Evolutionary conservation across 2,888 invertebrate genomes (phyloP), one percentile per base, ranked within the genome.

Genomic region (Eupeodes luniger): DNA sequence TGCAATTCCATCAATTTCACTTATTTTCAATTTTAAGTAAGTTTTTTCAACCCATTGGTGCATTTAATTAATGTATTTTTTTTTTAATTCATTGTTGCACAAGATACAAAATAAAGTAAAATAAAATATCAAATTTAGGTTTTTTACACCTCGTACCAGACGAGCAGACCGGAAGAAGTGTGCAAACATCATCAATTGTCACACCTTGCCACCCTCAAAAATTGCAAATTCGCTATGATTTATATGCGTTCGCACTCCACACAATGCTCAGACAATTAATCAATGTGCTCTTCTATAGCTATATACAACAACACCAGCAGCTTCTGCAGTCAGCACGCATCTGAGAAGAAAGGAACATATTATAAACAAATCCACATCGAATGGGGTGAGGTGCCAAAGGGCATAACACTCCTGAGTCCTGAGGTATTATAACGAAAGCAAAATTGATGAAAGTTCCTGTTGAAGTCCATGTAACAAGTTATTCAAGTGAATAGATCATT

Each of bases 181-280:
- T 88, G 85, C 81, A 81, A 81, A 85, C 85, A 88, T 88, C 88
- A 88, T 88, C 88, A 88, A 88, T 88, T 88, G 88, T 88, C 88
- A 88, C 88, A 88, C 88, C 88, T 88, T 88, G 88, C 88, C 88
- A 88, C 88, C 88, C 88, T 85, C 88, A 84, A 88, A 88, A 88
- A 88, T 88, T 88, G 81, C 88, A 59, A 88, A 88, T 78, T 36
- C 78, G 70, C 81, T 85, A 88, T 88, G 88, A 88, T 88, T 88
- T 88, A 88, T 88, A 85, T 88, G 34, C 78, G 57, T 88, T 88
- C 77, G 85, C 85, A 88, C 88, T 78, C 81, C 88, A 66, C 59
- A 85, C 85, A 88, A 88, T 88, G 76, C 59, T 66, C 36, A 64
- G 81, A 81, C 78, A 81, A 88, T 88, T 88, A 81, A 88, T 88